Conservation (phyloP, 1,140 invertebrate genomes). For the Macrostomum lignano region DNA sequence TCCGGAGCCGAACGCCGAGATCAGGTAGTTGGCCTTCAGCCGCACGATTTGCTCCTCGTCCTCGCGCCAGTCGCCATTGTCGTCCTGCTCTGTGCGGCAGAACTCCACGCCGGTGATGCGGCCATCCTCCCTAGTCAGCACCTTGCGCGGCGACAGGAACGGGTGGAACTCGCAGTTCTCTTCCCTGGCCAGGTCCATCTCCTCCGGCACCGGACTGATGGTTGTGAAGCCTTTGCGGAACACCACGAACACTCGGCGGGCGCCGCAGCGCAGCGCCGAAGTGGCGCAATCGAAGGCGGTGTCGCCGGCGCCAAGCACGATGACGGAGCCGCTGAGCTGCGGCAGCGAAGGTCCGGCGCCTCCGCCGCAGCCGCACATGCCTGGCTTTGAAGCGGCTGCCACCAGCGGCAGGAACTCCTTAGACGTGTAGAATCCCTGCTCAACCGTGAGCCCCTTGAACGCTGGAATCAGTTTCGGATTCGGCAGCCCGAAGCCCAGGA, state of each 20-base stretch:
- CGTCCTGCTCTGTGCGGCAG: conserved; percentile 26
- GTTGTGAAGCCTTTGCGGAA: conserved; percentile 69
- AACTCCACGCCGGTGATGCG: conserved; percentile 38
- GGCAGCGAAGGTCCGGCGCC: too few relatives aligned
- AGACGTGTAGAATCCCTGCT: conserved; percentile 73
- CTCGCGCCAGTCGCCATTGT: conserved; percentile 48
- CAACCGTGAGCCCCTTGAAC: conserved; percentile 43
- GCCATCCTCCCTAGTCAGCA: conserved; percentile 37
- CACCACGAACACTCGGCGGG: conserved; percentile 57
- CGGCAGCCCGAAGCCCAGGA: conserved; percentile 66
- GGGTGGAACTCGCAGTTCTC: conserved; percentile 91
- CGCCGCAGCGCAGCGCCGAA: conserved; percentile 72
- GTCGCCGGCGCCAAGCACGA: conserved; percentile 79
- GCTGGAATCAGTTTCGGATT: conserved; percentile 50
- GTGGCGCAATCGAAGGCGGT: conserved; percentile 97
- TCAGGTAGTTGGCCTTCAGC: conserved; percentile 63
- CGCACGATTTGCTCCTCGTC: conserved; percentile 45
- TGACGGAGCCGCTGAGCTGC: conserved; percentile 47
- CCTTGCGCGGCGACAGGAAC: conserved; percentile 54
- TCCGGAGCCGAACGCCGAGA: conserved; percentile 79
- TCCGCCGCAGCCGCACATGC: conserved; percentile 47
- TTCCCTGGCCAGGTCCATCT: conserved; percentile 70
- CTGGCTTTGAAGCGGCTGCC: conserved; percentile 53
- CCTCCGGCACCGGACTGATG: conserved; percentile 79
- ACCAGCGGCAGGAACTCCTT: conserved; percentile 70